phyloP scores from a whole-genome alignment of 1,140 invertebrate species.

The Drosophila arawakana region DNA sequence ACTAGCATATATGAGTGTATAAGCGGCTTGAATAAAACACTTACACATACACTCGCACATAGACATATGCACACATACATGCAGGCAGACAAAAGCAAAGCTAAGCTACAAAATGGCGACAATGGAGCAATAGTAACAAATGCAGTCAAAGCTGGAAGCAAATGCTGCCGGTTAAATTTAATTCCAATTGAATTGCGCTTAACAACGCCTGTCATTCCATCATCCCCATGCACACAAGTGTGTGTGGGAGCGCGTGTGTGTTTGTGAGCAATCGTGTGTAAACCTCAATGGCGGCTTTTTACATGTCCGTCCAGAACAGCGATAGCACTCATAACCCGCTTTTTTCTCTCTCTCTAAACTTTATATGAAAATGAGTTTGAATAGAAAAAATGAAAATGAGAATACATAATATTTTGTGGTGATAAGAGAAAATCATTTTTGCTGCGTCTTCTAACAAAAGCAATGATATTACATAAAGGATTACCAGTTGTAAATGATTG shows the following conservation, averaged over 20 bases:
- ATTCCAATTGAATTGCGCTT: constrained; percentile 62
- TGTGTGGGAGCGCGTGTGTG: constrained; percentile 3
- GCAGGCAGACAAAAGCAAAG: constrained; percentile 18
- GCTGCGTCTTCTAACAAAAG: constrained; percentile 10
- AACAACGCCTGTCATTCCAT: constrained; percentile 51
- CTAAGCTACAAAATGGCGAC: constrained; percentile 11
- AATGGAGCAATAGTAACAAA: constrained; percentile 12
- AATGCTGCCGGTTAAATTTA: constrained; percentile 47
- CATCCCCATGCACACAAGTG: constrained; percentile 12
- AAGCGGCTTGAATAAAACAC: constrained; percentile 11
- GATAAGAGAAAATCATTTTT: constrained; percentile 22
- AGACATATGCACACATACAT: neutral
- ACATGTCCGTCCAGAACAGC: neutral
- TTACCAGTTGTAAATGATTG: neutral
- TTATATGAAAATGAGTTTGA: constrained; percentile 27
- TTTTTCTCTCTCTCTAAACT: constrained; percentile 4
- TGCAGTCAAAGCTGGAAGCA: constrained; percentile 3
- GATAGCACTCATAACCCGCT: constrained; percentile 5
- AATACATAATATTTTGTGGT: constrained; percentile 30
- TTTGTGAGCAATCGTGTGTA: constrained; percentile 41
- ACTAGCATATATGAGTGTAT: constrained; percentile 5
- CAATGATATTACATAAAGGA: neutral
- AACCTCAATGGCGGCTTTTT: constrained; percentile 25
- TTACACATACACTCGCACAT: neutral
- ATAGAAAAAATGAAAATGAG: constrained; percentile 20